Percentiles rank a stretch among this genome's conserved stretches.
phyloP scores from a whole-genome alignment of 37 sponge, comb jelly and placozoan genomes.

The Geodia barretti region DNA sequence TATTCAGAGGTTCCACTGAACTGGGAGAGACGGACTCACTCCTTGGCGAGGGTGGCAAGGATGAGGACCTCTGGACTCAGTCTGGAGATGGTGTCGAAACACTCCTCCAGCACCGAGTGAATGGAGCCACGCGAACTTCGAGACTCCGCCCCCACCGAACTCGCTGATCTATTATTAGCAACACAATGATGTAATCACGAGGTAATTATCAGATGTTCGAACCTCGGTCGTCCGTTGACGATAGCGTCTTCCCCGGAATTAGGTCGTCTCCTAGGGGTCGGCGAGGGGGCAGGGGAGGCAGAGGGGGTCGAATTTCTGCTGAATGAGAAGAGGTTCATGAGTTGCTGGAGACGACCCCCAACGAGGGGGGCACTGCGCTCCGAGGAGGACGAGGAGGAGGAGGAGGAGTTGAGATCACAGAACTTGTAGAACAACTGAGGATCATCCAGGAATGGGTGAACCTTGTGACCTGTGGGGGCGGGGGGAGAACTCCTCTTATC shows the following conservation, averaged over 20 bases:
- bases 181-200: not conserved
- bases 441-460: constrained; percentile 45
- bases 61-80: constrained; percentile 84
- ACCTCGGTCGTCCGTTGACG: constrained; percentile 19
- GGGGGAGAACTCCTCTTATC: too few species aligned
- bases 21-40: constrained; percentile 38
- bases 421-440: constrained; percentile 46
- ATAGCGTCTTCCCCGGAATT: not conserved
- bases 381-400: not conserved
- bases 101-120: constrained; percentile 67
- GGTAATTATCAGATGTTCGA: too few species aligned
- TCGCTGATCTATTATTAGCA: not conserved
- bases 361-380: not conserved
- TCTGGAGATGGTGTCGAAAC: constrained; percentile 71
- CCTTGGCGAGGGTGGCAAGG: constrained; percentile 69
- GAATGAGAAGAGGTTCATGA: constrained; percentile 4
- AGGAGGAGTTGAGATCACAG: not conserved
- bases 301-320: not conserved
- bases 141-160: constrained; percentile 17
- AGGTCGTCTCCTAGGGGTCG: not conserved
- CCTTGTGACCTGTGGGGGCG: constrained; percentile 26
- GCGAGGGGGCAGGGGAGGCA: not conserved
- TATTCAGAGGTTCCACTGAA: too few species aligned
- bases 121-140: constrained; percentile 35
- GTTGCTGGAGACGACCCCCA: constrained; percentile 27